Evolutionary conservation across 2,888 invertebrate species (phyloP), one percentile per base, ranked within the genome.

Genomic region (Mimas tiliae): DNA sequence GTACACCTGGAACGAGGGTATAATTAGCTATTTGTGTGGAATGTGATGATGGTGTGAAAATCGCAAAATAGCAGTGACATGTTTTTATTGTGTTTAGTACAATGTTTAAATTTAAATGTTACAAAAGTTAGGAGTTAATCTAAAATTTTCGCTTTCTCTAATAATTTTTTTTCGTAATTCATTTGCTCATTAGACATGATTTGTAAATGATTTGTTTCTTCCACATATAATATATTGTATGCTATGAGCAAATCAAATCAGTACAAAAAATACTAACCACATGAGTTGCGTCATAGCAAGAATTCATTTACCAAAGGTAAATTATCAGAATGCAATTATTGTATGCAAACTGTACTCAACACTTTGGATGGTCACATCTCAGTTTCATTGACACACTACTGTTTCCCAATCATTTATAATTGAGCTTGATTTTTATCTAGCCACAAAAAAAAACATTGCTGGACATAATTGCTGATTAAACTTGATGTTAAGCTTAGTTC

Each of bases 1-100:
- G 81, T 99, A 99, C 1, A 99, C 99, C 94, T 94, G 67, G 2
- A 42, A 50, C 48, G 21, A 0, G 69, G 62, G 50, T 55, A 21
- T 27, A 27, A 1, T 27, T 27, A 27, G 27, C 27, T 3, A 27
- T 27, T 27, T 27, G 27, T 27, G 27, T 27, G n/a, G n/a, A n/a
- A n/a, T n/a, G n/a, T n/a, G n/a, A n/a, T n/a, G n/a, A n/a, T n/a
- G n/a, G n/a, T n/a, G n/a, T n/a, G n/a, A n/a, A n/a, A n/a, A n/a
- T n/a, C n/a, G n/a, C n/a, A n/a, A n/a, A n/a, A n/a, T n/a, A n/a
- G 27, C 27, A 27, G 4, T 27, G 1, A 4, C 27, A 27, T 27
- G 4, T 3, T 4, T 3, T 3, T 27, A 27, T 27, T 27, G 27
- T 3, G 27, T 27, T 27, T 27, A 27, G 1, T 27, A 27, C 27